phyloP scores from a whole-genome alignment of 2,797 vertebrate species.

The Enteromius viviparus region DNA sequence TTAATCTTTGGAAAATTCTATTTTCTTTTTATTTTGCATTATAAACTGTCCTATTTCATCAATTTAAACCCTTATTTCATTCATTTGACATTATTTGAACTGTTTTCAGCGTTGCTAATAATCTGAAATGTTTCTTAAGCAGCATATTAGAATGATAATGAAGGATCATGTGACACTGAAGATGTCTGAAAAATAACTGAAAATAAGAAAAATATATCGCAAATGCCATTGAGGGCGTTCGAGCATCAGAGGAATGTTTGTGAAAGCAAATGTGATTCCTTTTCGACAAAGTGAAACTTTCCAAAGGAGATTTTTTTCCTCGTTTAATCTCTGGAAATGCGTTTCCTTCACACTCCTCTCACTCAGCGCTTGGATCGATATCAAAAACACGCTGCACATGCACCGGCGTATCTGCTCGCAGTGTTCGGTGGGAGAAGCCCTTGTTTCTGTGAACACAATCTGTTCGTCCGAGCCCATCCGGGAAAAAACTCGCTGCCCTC shows the following conservation, averaged over 20 bases:
- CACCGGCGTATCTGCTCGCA: neutral
- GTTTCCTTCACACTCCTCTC: neutral
- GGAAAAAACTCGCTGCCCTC: conserved; percentile 22
- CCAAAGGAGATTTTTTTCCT: conserved; percentile 3
- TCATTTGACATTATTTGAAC: too few species aligned
- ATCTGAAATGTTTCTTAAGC: neutral
- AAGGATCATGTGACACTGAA: neutral
- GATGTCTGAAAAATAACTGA: too few species aligned
- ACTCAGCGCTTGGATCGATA: neutral
- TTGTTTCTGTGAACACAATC: conserved; percentile 60
- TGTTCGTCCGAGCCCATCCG: conserved; percentile 2
- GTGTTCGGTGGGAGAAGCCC: conserved; percentile 52
- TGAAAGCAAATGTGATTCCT: neutral
- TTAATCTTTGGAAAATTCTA: neutral
- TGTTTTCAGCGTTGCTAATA: neutral
- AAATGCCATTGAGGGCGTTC: neutral
- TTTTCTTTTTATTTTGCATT: neutral
- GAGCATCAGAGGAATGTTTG: neutral
- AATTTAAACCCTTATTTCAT: too few species aligned
- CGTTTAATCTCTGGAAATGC: neutral
- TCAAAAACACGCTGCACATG: neutral
- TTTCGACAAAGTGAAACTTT: neutral
- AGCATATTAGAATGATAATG: neutral
- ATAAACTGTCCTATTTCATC: too few species aligned
- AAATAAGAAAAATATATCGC: neutral